Conservation (phyloP, 1,140 invertebrate genomes). For the Sitophilus oryzae region DNA sequence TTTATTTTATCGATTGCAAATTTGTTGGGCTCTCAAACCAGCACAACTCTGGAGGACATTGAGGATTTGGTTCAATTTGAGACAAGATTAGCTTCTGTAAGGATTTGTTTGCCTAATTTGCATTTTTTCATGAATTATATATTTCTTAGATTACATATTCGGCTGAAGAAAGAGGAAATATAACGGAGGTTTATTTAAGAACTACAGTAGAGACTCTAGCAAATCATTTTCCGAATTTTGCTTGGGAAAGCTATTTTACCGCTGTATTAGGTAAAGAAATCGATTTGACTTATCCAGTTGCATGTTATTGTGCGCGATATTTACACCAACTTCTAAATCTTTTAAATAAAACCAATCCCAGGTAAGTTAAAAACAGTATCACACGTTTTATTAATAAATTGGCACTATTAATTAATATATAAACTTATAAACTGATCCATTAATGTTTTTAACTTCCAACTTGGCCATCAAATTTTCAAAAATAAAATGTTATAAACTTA, state of each 20-base stretch:
- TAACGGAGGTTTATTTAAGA: conserved; percentile 69
- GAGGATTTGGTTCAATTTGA: conserved; percentile 77
- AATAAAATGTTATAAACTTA: too few relatives aligned
- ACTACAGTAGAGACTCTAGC: conserved; percentile 67
- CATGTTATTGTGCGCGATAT: conserved; percentile 67
- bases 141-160: conserved; percentile 64
- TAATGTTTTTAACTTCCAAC: not conserved
- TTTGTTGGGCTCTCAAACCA: conserved; percentile 58
- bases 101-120: too few relatives aligned
- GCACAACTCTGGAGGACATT: conserved; percentile 57
- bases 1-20: conserved; percentile 67
- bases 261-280: conserved; percentile 59
- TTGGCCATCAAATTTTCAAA: too few relatives aligned
- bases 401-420: too few relatives aligned
- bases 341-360: conserved; percentile 44
- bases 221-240: conserved; percentile 62
- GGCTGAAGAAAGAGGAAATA: conserved; percentile 70
- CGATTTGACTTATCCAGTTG: conserved; percentile 57
- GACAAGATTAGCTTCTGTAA: conserved; percentile 64
- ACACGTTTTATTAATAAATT: too few relatives aligned
- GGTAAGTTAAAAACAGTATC: too few relatives aligned
- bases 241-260: conserved; percentile 71
- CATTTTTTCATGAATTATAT: conserved; percentile 12
- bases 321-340: conserved; percentile 48
- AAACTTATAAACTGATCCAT: too few relatives aligned